Conservation (phyloP, 2,888 invertebrate species). For the Pocota personata region DNA sequence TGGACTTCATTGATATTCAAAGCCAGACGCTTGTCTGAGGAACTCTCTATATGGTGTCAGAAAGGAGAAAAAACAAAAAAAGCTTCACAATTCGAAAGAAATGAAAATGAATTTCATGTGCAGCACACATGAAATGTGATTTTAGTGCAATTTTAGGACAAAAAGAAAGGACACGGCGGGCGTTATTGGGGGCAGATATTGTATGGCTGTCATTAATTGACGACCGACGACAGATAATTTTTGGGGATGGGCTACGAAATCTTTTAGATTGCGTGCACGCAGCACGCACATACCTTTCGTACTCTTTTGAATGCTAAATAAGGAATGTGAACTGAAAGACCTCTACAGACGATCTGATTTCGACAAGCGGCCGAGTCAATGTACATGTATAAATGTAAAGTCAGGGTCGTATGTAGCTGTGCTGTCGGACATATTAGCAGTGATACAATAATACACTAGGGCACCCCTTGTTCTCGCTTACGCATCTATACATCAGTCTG, state of each 20-base stretch:
- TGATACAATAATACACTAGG: too few species aligned
- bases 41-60: slow-evolving; percentile 43
- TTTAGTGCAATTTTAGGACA: slow-evolving; percentile 48
- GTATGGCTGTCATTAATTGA: slow-evolving; percentile 1
- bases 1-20: slow-evolving; percentile 49
- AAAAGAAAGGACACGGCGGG: slow-evolving; percentile 50
- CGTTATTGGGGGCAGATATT: slow-evolving; percentile 35
- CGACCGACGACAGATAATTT: neutral
- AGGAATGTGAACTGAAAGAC: neutral
- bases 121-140: slow-evolving; percentile 8
- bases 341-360: too few species aligned
- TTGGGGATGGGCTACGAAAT: neutral
- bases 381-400: too few species aligned
- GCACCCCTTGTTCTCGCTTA: too few species aligned
- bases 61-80: slow-evolving; percentile 22
- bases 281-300: neutral
- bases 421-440: too few species aligned
- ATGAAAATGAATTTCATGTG: slow-evolving; percentile 47
- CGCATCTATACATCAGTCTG: too few species aligned
- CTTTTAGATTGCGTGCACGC: neutral
- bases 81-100: slow-evolving; percentile 46
- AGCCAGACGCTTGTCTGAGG: slow-evolving; percentile 3
- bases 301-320: neutral
- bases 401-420: too few species aligned
- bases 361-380: too few species aligned